These are phyloP conservation scores for Epizoanthus illoricatus DNA, from an alignment of 92 coral and sea anemone genomes.

Conservation along the genomic window DNA sequence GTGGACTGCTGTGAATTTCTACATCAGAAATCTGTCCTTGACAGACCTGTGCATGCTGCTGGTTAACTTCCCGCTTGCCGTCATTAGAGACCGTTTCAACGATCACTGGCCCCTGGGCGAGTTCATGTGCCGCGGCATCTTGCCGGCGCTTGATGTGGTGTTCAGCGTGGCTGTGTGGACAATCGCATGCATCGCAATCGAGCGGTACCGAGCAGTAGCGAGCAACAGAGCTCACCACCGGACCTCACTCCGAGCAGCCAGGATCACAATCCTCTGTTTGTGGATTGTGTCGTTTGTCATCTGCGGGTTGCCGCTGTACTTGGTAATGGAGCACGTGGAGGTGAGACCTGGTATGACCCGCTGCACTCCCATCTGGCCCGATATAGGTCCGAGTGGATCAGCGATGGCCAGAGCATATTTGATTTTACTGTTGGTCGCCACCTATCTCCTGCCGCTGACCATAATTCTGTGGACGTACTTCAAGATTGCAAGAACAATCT, in stretches of 20 bases:
- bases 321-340: constrained; percentile 55
- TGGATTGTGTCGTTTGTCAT: constrained; percentile 62
- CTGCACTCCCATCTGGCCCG: constrained; percentile 7
- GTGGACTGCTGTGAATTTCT: constrained; percentile 59
- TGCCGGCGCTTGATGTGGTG: constrained; percentile 58
- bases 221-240: constrained; percentile 38
- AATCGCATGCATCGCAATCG: constrained; percentile 69
- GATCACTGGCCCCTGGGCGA: constrained; percentile 71
- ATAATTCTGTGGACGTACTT: constrained; percentile 33
- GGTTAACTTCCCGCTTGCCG: constrained; percentile 65
- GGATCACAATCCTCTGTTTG: constrained; percentile 44
- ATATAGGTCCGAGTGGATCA: not conserved
- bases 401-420: not conserved
- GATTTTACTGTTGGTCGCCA: not conserved
- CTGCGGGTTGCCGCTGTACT: constrained; percentile 61
- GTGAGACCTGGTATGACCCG: constrained; percentile 1
- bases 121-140: constrained; percentile 56
- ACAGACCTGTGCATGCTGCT: constrained; percentile 74
- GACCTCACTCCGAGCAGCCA: constrained; percentile 54
- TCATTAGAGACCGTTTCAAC: constrained; percentile 62
- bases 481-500: constrained; percentile 17
- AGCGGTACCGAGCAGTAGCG: constrained; percentile 69
- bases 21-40: constrained; percentile 71
- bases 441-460: constrained; percentile 12
- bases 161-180: constrained; percentile 80